Evolutionary conservation across 53 echinoderm and acorn worm species (phyloP), one percentile per base, ranked within the genome.

Genomic region (Holothuria scabra): DNA sequence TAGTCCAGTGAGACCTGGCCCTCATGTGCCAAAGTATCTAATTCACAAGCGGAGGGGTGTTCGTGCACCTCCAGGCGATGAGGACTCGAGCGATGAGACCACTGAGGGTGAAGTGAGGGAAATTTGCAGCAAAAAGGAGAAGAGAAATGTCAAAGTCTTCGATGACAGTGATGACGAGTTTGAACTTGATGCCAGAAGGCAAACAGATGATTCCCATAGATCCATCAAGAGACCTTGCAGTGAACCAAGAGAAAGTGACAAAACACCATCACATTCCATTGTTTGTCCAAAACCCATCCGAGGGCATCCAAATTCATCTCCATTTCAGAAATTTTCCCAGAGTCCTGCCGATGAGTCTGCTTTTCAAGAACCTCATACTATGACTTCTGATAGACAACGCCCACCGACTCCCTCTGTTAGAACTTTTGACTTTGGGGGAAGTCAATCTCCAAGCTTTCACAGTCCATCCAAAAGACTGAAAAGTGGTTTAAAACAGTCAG

Each of bases 21-120:
- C 86, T n/a, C 74, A 88, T 31, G 72, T 90, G 59, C 35, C 46
- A 46, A 91, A 90, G 52, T 88, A 89, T 21, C 88, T 92, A 21
- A 62, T 89, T 10, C 83, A 83, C 59, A 88, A 86, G 28, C 87
- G 88, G 69, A 88, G 95, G 29, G 95, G 95, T 12, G 85, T 81
- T 65, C 87, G 63, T 28, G 65, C 84, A 37, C 83, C 82, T 20
- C 60, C 87, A 34, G 37, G 55, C 10, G 82, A 87, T 19, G 31
- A 61, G 24, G 67, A 59, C 35, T 79, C 64, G 30, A 85, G 82
- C 28, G 60, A 82, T 25, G 76, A 74, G 58, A 65, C 63, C 16
- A 34, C 19, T 24, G 78, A n/a, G 0, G 78, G 2, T n/a, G 87
- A 68, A 24, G 64, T 6, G 60, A 41, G 41, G 7, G 20, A 41